Evolutionary conservation across 2,113 vertebrate species (phyloP).

Genomic region (Mesoclemmys tuberculata): DNA sequence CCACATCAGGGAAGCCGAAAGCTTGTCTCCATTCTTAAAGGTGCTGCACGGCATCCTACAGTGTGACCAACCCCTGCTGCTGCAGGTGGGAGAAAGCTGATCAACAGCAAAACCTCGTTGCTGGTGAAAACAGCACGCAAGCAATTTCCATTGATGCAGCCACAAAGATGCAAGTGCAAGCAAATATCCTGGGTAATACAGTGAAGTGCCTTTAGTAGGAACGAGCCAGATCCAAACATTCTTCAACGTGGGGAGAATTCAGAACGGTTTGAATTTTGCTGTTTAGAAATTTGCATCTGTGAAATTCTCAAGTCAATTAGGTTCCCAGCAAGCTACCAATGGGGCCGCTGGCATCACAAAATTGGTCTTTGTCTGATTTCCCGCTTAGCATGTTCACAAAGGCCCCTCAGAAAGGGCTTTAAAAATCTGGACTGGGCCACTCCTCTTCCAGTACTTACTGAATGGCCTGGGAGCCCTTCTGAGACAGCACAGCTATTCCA

Average conservation of each 20-base stretch:
- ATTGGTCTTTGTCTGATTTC: background rate
- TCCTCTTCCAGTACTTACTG: background rate
- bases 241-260: background rate
- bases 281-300: background rate
- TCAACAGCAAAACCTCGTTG: background rate
- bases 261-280: background rate
- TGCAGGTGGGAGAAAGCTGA: background rate
- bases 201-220: background rate
- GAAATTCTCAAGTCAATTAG: background rate
- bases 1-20: background rate
- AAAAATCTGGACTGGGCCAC: background rate
- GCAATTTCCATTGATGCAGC: background rate
- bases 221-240: background rate
- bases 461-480: background rate
- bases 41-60: background rate
- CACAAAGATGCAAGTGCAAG: background rate
- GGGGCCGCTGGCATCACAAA: background rate
- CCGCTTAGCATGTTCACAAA: background rate
- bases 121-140: background rate
- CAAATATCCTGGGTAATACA: background rate
- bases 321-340: background rate
- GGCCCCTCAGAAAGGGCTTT: background rate
- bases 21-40: accelerated
- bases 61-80: accelerated
- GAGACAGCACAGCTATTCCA: background rate